phyloP scores from a whole-genome alignment of 2,797 vertebrate genomes.

The Chlorospingus flavigularis region DNA sequence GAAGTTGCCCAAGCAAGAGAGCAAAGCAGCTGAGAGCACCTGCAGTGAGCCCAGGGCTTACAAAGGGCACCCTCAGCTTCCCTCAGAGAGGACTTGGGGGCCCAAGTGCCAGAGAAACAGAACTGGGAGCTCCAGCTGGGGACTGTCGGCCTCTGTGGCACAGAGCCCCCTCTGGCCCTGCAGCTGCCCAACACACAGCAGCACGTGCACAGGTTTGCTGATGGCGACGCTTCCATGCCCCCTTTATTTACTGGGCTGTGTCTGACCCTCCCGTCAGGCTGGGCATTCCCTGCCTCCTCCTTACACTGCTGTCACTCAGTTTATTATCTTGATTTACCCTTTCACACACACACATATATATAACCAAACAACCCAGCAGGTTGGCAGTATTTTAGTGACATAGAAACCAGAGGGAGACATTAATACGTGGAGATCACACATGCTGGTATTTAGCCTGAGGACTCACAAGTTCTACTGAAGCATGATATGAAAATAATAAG shows the following conservation, averaged over 20 bases:
- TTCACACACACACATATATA: not conserved
- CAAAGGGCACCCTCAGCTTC: not conserved
- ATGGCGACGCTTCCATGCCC: not conserved
- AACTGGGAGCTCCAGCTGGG: not conserved
- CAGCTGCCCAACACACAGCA: not conserved
- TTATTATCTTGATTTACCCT: conserved; percentile 12
- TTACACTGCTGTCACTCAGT: not conserved
- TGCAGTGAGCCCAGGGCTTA: not conserved
- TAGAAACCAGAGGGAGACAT: not conserved
- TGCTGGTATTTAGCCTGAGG: not conserved
- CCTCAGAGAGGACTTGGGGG: not conserved
- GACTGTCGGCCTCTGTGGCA: not conserved
- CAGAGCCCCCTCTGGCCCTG: not conserved
- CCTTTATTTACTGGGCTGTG: not conserved
- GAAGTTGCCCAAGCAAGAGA: not conserved
- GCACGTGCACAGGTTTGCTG: not conserved
- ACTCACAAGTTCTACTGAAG: not conserved
- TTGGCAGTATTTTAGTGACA: not conserved
- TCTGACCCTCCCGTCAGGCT: not conserved
- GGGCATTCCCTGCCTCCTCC: not conserved
- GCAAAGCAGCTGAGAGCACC: not conserved
- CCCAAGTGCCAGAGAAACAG: not conserved
- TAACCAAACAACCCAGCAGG: not conserved
- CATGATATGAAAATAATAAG: not conserved
- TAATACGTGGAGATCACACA: not conserved